Evolutionary conservation across 1,140 invertebrate species (phyloP), one percentile per base, ranked within the genome.

Genomic region (Drosophila sproati): DNA sequence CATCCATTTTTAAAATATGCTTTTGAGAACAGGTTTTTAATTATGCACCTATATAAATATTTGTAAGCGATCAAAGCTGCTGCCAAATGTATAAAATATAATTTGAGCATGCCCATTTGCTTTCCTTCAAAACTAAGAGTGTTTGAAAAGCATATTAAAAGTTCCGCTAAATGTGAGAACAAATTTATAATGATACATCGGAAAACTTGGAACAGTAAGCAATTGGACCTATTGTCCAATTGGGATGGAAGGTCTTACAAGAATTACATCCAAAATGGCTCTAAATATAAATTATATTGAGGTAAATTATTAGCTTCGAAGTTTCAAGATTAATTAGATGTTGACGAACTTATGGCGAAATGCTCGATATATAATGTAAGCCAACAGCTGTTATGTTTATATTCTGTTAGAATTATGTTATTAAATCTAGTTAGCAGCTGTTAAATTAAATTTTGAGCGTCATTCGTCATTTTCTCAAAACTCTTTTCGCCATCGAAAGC

Each of bases 21-120:
- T 51, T 57, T 37, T 1, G 4, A n/a, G 35, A 74, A 75, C 67
- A 45, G 48, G 68, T 64, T 75, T 75, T 8, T 4, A 47, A 64
- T 54, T 35, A 29, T 34, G 31, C 35, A 63, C 56, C 12, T 47
- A 50, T 51, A 51, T 47, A 52, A 37, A 31, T 12, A 45, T 41
- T 41, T 41, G 7, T 41, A 41, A 10, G 10, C 20, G 8, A 41
- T 41, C 3, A 10, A 10, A 10, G 7, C 3, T 41, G 8, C 7
- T 10, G 3, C 4, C 8, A 10, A 41, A 10, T 3, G 39, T 41
- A 41, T 10, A 41, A 41, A 6, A 10, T 41, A 10, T 41, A 3
- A 41, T 10, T 10, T 10, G 2, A 20, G 20, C 20, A 20, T 0
- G 20, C 20, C 20, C 20, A 20, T 20, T 20, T 20, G 20, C 20